phyloP scores from a whole-genome alignment of 37 sponge, comb jelly and placozoan genomes.

The Cliona cf. orientalis region DNA sequence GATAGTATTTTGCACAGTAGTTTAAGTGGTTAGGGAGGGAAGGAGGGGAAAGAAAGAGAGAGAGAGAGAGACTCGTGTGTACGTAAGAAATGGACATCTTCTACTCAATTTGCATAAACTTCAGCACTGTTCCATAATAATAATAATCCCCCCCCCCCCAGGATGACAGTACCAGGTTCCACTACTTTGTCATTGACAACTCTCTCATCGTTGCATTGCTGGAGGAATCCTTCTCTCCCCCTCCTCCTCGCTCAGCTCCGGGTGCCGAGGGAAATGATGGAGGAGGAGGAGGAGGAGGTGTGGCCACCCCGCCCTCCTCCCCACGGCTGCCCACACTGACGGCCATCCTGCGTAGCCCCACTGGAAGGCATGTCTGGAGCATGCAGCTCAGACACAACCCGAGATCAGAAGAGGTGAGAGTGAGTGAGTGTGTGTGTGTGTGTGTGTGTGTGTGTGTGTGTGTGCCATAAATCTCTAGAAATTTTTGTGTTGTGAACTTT shows the following conservation, averaged over 20 bases:
- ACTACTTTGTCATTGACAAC: conserved; percentile 85
- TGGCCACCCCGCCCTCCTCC: background rate
- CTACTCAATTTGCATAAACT: too few species aligned
- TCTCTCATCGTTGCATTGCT: conserved; percentile 76
- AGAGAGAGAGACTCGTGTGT: too few species aligned
- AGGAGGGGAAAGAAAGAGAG: too few species aligned
- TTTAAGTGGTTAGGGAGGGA: too few species aligned
- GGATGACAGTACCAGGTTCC: conserved; percentile 60
- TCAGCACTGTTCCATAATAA: too few species aligned
- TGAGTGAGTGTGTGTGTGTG: conserved; percentile 1
- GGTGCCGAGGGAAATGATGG: background rate
- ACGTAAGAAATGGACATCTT: too few species aligned
- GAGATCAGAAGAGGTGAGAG: conserved; percentile 37
- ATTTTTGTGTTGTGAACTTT: background rate
- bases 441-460: background rate
- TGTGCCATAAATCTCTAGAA: background rate
- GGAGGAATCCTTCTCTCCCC: conserved; percentile 45
- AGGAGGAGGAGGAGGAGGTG: background rate
- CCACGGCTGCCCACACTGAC: conserved; percentile 78
- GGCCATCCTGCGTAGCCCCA: conserved; percentile 63
- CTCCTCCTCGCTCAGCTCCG: background rate
- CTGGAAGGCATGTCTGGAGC: conserved; percentile 90
- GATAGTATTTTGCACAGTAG: too few species aligned
- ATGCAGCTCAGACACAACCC: conserved; percentile 81
- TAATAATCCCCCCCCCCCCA: too few species aligned